Base-by-base conservation (phyloP, 2,888 invertebrate genomes). In the Trichogramma dendrolimi region DNA sequence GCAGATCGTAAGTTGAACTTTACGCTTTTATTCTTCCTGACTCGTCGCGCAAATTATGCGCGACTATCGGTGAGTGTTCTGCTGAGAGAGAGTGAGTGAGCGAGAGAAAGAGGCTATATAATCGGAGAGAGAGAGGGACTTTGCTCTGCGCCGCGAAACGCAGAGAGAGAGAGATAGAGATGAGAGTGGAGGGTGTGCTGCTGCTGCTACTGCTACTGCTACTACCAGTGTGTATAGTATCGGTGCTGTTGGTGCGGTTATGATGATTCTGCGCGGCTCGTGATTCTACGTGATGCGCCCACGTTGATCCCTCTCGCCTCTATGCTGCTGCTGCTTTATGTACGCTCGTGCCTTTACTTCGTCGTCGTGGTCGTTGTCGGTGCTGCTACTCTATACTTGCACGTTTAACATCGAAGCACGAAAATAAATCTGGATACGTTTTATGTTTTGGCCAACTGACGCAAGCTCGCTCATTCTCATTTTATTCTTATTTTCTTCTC, bases 261-360 rank as follows among this genome's bases (percentile, higher is more conserved):
- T 51, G 53, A 48, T 39, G 60, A 60, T 60, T 53, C 54, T 55
- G 59, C 59, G 53, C 59, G 60, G 50, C 8, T 47, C 42, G 27
- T 27, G 27, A 27, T 27, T 27, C 27, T 27, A 49, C 49, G 47
- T 52, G 41, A 47, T 47, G 46, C 58, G 46, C 59, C 44, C 60
- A 54, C 54, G 49, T 49, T 48, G 54, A 47, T 27, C 27, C 27
- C 27, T 27, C 27, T 27, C 27, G 27, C 27, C 27, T 27, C 27
- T 27, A 27, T 27, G 27, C 27, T 27, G 27, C 14, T 14, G 14
- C 27, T 27, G 27, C 27, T 27, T 27, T 27, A 27, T 27, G 27
- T 27, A 27, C 27, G 27, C 27, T 27, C 27, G 27, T 27, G 27
- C 27, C 27, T 27, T 27, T 27, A 27, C 27, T 27, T 27, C 27